Conservation (phyloP, 2,797 vertebrate genomes). For the Lagodon rhomboides region DNA sequence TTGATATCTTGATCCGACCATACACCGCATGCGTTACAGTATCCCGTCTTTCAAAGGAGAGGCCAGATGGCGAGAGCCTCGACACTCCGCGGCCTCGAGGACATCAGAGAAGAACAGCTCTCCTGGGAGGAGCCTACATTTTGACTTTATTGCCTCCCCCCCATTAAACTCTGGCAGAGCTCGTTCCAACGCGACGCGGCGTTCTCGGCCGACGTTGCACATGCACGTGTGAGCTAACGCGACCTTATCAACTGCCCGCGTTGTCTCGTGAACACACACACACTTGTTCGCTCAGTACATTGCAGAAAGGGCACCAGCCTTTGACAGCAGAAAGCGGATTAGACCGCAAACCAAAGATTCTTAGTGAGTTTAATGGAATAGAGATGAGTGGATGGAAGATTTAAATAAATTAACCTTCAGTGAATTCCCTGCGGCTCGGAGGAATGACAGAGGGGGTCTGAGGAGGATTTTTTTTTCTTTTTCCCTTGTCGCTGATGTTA, state of each 20-base stretch:
- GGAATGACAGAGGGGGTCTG: conserved; percentile 81
- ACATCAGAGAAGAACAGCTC: conserved; percentile 25
- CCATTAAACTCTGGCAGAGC: conserved; percentile 5
- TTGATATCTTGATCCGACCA: conserved; percentile 56
- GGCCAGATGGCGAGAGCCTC: conserved; percentile 60
- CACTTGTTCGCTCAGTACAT: conserved; percentile 22
- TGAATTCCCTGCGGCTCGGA: conserved; percentile 79
- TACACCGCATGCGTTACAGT: conserved; percentile 45
- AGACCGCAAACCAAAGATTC: conserved; percentile 88
- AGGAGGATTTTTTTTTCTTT: conserved; percentile 79
- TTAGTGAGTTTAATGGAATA: conserved; percentile 89
- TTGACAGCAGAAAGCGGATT: conserved; percentile 86
- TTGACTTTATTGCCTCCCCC: conserved; percentile 44
- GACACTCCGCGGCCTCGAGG: conserved; percentile 27
- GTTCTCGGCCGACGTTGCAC: conserved; percentile 31
- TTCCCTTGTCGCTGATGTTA: conserved; percentile 80
- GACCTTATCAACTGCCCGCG: conserved; percentile 72
- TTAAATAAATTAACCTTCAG: conserved; percentile 93
- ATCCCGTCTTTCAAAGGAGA: conserved; percentile 41
- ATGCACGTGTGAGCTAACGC: conserved; percentile 56
- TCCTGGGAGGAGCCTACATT: conserved; percentile 33
- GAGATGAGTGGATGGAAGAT: conserved; percentile 87
- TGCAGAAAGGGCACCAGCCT: conserved; percentile 76
- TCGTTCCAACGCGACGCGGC: conserved; percentile 28
- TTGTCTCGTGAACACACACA: conserved; percentile 55